Conservation (phyloP, 2,888 invertebrate genomes). For the Cecidostiba fungosa region DNA sequence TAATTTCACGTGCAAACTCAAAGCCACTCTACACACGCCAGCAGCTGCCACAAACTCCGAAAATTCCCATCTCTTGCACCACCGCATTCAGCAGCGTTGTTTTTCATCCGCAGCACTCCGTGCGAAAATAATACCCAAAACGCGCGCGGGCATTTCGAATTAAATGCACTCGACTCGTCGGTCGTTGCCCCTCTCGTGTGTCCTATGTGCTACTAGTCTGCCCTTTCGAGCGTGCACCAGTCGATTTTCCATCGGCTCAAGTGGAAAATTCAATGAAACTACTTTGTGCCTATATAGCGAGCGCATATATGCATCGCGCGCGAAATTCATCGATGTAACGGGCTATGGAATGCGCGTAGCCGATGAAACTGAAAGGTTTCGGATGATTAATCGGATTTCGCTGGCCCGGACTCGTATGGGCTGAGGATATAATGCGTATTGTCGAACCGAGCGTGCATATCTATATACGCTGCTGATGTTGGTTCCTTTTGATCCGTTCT, state of each 20-base stretch:
- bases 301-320: not conserved
- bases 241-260: constrained; percentile 50
- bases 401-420: not conserved
- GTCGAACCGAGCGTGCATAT: not conserved
- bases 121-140: constrained; percentile 10
- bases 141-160: constrained; percentile 42
- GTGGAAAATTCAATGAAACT: constrained; percentile 57
- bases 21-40: not conserved
- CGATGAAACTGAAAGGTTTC: constrained; percentile 55
- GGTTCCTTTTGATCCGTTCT: constrained; percentile 43
- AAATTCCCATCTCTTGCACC: constrained; percentile 1
- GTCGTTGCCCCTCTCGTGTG: not conserved
- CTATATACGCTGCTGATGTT: not conserved
- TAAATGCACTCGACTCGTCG: constrained; percentile 29
- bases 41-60: not conserved
- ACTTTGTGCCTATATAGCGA: constrained; percentile 6
- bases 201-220: not conserved
- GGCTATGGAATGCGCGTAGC: not conserved
- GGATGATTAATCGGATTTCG: constrained; percentile 57
- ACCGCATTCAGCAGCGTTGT: not conserved
- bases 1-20: not conserved
- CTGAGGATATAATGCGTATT: constrained; percentile 22
- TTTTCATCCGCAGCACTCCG: not conserved
- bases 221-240: not conserved
- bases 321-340: constrained; percentile 23